Conservation (phyloP, 2,113 vertebrate genomes). For the Notothenia rossii region DNA sequence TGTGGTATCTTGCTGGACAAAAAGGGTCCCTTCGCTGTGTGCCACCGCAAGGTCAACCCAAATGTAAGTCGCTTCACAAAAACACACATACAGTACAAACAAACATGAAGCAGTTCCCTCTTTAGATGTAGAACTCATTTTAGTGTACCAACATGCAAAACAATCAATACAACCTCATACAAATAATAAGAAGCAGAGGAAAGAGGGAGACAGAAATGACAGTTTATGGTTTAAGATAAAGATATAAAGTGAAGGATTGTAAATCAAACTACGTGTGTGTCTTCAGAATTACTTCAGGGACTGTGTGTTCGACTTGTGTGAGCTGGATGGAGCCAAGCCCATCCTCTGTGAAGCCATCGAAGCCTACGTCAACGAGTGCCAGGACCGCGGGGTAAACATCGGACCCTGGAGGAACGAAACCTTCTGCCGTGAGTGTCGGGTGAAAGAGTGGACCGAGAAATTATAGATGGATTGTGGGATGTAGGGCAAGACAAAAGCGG, state of each 20-base stretch:
- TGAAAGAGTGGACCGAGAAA: background rate
- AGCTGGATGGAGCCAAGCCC: slow-evolving; percentile 75
- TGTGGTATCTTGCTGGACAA: slow-evolving; percentile 78
- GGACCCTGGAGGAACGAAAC: slow-evolving; percentile 83
- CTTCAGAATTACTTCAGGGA: slow-evolving; percentile 81
- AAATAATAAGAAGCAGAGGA: background rate
- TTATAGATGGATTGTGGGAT: background rate
- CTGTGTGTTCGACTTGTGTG: slow-evolving; percentile 85
- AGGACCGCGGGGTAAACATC: slow-evolving; percentile 83
- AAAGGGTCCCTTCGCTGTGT: slow-evolving; percentile 74
- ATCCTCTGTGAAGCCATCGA: slow-evolving; percentile 84
- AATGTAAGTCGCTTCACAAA: slow-evolving; percentile 68
- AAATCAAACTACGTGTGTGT: background rate
- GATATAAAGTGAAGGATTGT: background rate
- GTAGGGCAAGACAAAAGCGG: background rate
- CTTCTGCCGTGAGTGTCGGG: slow-evolving; percentile 80
- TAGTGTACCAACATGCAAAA: background rate
- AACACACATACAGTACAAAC: background rate
- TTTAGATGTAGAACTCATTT: background rate
- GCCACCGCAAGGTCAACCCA: slow-evolving; percentile 73
- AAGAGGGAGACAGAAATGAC: background rate
- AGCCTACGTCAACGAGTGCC: slow-evolving; percentile 84
- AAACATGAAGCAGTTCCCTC: background rate
- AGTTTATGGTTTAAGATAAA: background rate
- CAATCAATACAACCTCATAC: background rate